Conservation (phyloP, 2,113 vertebrate genomes). For the Periophthalmodon schlosseri region DNA sequence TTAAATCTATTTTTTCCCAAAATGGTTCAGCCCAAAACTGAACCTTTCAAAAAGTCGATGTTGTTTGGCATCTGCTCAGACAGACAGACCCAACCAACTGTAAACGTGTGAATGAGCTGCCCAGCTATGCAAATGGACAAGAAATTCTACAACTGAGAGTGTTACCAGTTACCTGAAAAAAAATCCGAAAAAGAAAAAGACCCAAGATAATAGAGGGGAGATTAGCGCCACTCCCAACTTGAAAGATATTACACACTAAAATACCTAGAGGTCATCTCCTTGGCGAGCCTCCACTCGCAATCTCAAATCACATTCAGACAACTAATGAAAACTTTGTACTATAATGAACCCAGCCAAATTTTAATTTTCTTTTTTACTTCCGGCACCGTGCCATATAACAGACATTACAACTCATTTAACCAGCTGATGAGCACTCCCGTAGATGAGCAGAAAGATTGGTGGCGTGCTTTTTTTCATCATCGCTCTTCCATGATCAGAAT, state of each 20-base stretch:
- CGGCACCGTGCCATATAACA: background rate
- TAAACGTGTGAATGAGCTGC: constrained; percentile 22
- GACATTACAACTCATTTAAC: constrained; percentile 6
- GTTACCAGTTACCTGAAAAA: background rate
- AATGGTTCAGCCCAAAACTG: no score
- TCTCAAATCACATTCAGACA: background rate
- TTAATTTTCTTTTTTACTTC: constrained; percentile 1
- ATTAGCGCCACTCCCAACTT: background rate
- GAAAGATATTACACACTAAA: background rate
- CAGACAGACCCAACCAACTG: constrained; percentile 24
- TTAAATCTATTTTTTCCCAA: no score
- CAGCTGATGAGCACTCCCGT: background rate
- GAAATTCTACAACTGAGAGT: constrained; percentile 21
- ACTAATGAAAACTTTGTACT: constrained; percentile 13
- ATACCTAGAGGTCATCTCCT: constrained; percentile 1
- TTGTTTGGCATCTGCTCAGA: constrained; percentile 38
- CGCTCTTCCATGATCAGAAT: constrained; percentile 6
- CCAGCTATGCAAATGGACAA: constrained; percentile 30
- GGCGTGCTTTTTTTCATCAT: background rate
- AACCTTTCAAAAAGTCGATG: no score
- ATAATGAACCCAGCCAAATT: constrained; percentile 4
- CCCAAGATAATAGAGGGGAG: background rate
- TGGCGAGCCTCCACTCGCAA: background rate
- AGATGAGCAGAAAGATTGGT: constrained; percentile 5
- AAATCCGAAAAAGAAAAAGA: background rate